Evolutionary conservation across 2,797 vertebrate species (phyloP).

Genomic region (Chrosomus eos): DNA sequence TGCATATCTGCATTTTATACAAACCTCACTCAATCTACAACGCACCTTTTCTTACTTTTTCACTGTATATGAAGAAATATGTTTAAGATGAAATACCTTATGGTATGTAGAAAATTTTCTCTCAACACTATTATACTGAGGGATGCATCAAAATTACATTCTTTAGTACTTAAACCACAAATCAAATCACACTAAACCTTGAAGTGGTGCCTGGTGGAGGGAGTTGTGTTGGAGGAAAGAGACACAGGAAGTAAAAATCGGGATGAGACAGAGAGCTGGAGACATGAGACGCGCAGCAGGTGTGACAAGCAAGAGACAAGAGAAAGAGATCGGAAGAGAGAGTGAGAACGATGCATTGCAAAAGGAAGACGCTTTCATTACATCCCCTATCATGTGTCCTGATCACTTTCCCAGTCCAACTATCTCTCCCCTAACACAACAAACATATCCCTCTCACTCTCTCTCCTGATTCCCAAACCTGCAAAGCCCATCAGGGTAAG

Average conservation of each 20-base stretch:
- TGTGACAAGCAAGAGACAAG: constrained; percentile 23
- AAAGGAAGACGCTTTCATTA: constrained; percentile 57
- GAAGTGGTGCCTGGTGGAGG: background rate
- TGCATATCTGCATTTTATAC: background rate
- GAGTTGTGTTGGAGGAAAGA: constrained; percentile 1
- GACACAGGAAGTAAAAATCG: constrained; percentile 36
- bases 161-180: background rate
- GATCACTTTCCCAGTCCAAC: constrained; percentile 66
- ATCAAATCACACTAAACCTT: background rate
- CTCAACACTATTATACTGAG: background rate
- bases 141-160: background rate
- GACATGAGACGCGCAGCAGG: constrained; percentile 35
- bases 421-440: constrained; percentile 50
- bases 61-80: background rate
- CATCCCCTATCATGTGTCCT: constrained; percentile 63
- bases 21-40: background rate
- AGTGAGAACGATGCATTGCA: constrained; percentile 42
- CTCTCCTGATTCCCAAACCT: constrained; percentile 67
- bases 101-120: too few relatives aligned
- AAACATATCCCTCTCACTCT: constrained; percentile 51
- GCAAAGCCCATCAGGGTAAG: constrained; percentile 73
- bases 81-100: too few relatives aligned
- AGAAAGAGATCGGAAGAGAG: constrained; percentile 43
- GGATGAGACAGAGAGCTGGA: constrained; percentile 22
- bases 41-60: background rate